Evolutionary conservation across 1,140 invertebrate genomes (phyloP), one percentile per base, ranked within the genome.

Genomic region (Cydia amplana): DNA sequence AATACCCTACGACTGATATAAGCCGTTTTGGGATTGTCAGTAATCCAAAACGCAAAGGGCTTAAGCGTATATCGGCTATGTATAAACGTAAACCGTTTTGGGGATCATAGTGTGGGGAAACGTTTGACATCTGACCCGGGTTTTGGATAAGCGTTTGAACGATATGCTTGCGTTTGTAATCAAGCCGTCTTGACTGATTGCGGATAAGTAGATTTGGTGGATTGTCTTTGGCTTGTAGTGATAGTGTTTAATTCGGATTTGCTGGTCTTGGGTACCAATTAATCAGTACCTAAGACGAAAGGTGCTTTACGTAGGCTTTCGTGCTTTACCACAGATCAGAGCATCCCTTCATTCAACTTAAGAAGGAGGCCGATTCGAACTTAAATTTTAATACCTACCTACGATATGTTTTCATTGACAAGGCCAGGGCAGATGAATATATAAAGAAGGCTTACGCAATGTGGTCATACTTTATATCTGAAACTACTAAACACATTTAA

Each of bases 61-160:
- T 0, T 60, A 60, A 60, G 55, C 9, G 55, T 51, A 18, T 60
- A 60, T 23, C n/a, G 20, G 18, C 20, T 23, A 23, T 60, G 20
- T 0, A 5, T 10, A 60, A 12, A 20, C 20, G 7, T 20, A 20
- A 60, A n/a, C 7, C 55, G 55, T 60, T 60, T 60, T 60, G 6
- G 55, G 55, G 18, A 60, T 60, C n/a, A 75, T 81, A 87, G 83
- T 87, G 83, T 86, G 79, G 82, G 86, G 84, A 87, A 75, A 78
- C 81, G 85, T 83, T 82, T 84, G 84, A 83, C 84, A 82, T 85
- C 85, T 81, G 80, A 88, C 86, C 87, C 87, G 85, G 75, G 81
- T 83, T 82, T 76, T 80, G 77, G 79, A 82, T 86, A 82, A 73
- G 78, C 72, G 46, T 25, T 73, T 79, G 77, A 79, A 72, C 77